These are phyloP conservation scores for Diachasma alloeum DNA, from an alignment of 1,140 invertebrate species.

Conservation along the genomic window DNA sequence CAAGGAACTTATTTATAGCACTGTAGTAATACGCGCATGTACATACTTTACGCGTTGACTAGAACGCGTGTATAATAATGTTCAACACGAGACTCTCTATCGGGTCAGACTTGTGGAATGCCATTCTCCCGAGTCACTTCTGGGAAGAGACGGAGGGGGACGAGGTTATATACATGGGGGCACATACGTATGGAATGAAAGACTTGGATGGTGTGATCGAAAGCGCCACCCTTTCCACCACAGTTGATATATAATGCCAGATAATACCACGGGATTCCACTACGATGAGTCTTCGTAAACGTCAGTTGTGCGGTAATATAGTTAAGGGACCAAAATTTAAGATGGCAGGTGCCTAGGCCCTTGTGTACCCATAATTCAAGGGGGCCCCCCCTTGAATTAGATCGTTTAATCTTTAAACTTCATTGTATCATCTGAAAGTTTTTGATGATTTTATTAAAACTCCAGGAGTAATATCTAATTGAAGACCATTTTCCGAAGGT, in stretches of 20 bases:
- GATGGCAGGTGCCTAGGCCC: not conserved
- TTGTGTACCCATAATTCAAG: not conserved
- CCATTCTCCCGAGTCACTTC: slow-evolving; percentile 18
- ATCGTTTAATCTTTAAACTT: too few relatives aligned
- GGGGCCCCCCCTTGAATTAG: too few relatives aligned
- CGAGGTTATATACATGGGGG: slow-evolving; percentile 14
- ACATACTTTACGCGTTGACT: not conserved
- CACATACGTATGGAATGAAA: slow-evolving; percentile 8
- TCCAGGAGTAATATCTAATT: too few relatives aligned
- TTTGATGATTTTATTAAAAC: too few relatives aligned
- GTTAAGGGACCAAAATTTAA: not conserved
- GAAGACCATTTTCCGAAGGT: too few relatives aligned
- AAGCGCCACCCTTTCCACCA: slow-evolving; percentile 37
- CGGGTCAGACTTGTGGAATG: not conserved
- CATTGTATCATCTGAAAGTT: too few relatives aligned
- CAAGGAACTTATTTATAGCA: not conserved
- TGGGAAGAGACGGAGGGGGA: slow-evolving; percentile 23
- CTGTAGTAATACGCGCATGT: not conserved
- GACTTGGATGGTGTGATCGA: slow-evolving; percentile 30
- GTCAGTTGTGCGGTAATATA: slow-evolving; percentile 18
- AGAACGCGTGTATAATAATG: not conserved
- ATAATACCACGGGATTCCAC: slow-evolving; percentile 44
- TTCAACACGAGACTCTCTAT: not conserved
- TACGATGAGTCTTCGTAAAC: slow-evolving; percentile 44
- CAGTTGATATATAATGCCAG: slow-evolving; percentile 27